Conservation (phyloP, 92 coral and sea anemone species). For the Actinernus sp. region DNA sequence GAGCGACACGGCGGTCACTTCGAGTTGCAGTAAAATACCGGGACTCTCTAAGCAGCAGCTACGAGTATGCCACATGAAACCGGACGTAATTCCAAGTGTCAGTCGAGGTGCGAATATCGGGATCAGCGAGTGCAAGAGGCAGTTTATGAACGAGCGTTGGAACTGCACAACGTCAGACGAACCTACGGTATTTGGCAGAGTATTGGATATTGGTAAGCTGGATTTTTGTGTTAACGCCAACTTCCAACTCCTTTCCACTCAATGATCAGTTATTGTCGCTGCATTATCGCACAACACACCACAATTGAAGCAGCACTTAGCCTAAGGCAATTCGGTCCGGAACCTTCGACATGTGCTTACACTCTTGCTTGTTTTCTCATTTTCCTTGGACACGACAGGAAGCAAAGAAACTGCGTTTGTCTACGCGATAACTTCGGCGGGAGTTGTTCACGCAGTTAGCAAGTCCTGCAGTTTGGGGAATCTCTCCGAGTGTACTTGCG, state of each 20-base stretch:
- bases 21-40: slow-evolving; percentile 76
- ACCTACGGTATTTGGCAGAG: slow-evolving; percentile 87
- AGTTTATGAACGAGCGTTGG: slow-evolving; percentile 93
- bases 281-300: background rate
- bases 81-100: slow-evolving; percentile 92
- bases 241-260: too few species aligned
- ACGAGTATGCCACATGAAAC: slow-evolving; percentile 82
- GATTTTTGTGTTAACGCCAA: background rate
- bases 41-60: slow-evolving; percentile 87
- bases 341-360: background rate
- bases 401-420: slow-evolving; percentile 97
- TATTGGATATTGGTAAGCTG: slow-evolving; percentile 76
- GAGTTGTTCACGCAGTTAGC: slow-evolving; percentile 95
- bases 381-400: slow-evolving; percentile 59
- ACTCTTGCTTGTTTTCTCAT: background rate
- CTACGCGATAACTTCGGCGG: slow-evolving; percentile 97
- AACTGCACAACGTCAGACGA: slow-evolving; percentile 84
- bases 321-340: background rate
- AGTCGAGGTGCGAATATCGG: slow-evolving; percentile 85
- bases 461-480: slow-evolving; percentile 91
- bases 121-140: slow-evolving; percentile 87
- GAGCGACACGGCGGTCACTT: slow-evolving; percentile 27
- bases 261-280: too few species aligned
- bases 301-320: background rate
- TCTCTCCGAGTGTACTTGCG: slow-evolving; percentile 85